Evolutionary conservation across 2,797 vertebrate species (phyloP).

Genomic region (Parauchenoglanis punctatus): DNA sequence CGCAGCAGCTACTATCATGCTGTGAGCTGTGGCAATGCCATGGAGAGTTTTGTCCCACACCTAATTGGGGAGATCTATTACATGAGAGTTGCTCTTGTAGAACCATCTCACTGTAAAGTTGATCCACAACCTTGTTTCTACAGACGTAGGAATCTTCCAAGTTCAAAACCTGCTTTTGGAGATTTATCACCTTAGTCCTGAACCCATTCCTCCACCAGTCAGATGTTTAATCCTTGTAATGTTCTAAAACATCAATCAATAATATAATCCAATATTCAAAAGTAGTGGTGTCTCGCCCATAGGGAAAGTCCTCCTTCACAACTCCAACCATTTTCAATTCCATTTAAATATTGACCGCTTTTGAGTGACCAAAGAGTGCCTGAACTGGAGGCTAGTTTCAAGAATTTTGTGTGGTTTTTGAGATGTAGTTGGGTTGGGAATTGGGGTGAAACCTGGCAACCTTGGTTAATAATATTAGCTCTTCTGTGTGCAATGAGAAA

Average conservation of each 20-base stretch:
- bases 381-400: not conserved
- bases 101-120: not conserved
- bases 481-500: not conserved
- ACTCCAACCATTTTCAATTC: not conserved
- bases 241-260: not conserved
- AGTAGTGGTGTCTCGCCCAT: not conserved
- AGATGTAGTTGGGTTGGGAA: not conserved
- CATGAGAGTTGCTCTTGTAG: too few species aligned
- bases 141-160: not conserved
- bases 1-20: too few species aligned
- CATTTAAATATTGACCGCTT: not conserved
- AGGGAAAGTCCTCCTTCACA: not conserved
- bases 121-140: not conserved
- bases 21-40: not conserved
- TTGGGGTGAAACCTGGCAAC: not conserved
- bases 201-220: not conserved
- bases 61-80: too few species aligned
- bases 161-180: not conserved
- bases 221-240: not conserved
- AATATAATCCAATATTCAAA: not conserved
- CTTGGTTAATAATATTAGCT: not conserved
- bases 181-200: not conserved
- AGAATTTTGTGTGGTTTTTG: too few species aligned
- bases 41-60: not conserved
- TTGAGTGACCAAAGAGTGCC: not conserved